These are phyloP conservation scores for Nephrocerus scutellatus DNA, from an alignment of 2,888 invertebrate genomes.

Conservation along the genomic window DNA sequence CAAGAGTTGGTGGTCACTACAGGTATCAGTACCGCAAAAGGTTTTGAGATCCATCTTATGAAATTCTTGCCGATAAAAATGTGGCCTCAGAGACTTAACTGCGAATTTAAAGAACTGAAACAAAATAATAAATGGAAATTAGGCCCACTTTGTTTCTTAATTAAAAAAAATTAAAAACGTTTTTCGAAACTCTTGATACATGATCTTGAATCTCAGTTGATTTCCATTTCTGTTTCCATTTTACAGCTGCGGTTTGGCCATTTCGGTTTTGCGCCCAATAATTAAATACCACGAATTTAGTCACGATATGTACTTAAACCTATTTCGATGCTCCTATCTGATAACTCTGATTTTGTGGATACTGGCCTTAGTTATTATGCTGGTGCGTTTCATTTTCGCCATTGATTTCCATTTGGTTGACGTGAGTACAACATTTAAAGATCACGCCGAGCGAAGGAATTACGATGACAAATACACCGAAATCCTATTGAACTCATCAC, in stretches of 20 bases:
- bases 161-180: not conserved
- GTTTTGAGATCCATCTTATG: too few relatives aligned
- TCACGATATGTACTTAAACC: constrained; percentile 32
- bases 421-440: too few relatives aligned
- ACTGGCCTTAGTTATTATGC: constrained; percentile 35
- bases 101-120: not conserved
- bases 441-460: too few relatives aligned
- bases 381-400: constrained; percentile 35
- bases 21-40: too few relatives aligned
- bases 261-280: constrained; percentile 34
- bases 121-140: not conserved
- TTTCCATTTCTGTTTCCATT: too few relatives aligned
- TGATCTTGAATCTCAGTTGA: not conserved
- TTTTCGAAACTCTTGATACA: not conserved
- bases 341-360: constrained; percentile 35
- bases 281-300: constrained; percentile 32
- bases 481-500: constrained; percentile 28
- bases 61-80: too few relatives aligned
- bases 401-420: constrained; percentile 40
- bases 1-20: too few relatives aligned
- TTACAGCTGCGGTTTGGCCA: constrained; percentile 36
- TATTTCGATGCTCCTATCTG: constrained; percentile 33
- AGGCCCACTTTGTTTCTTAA: not conserved
- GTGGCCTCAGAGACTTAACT: too few relatives aligned
- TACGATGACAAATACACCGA: constrained; percentile 28